These are phyloP conservation scores for Eupelmus urozonus DNA, from an alignment of 2,888 invertebrate species.

Conservation along the genomic window DNA sequence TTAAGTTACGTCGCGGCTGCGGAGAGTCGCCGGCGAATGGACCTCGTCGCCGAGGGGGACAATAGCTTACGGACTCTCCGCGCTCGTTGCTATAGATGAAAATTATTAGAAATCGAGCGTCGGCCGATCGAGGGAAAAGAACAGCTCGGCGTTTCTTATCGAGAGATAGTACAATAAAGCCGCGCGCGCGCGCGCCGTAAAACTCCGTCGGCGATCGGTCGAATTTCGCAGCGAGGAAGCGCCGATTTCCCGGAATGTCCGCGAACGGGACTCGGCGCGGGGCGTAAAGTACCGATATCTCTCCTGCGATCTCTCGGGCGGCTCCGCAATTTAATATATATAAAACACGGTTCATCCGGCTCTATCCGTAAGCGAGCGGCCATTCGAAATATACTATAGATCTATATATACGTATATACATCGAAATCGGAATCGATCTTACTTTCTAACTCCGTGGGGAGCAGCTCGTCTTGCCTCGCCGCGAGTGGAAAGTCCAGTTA, in stretches of 20 bases:
- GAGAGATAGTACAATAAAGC: conserved; percentile 62
- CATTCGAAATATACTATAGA: background rate
- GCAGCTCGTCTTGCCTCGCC: conserved; percentile 44
- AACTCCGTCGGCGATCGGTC: conserved; percentile 27
- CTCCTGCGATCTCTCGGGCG: background rate
- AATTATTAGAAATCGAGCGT: conserved; percentile 59
- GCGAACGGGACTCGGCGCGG: background rate
- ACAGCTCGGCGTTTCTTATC: conserved; percentile 46
- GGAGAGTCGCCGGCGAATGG: conserved; percentile 54
- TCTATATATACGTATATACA: background rate
- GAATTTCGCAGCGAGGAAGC: conserved; percentile 39
- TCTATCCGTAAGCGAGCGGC: background rate
- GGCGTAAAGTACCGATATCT: conserved; percentile 20
- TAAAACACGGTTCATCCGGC: conserved; percentile 9
- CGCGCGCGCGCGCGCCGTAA: conserved; percentile 61
- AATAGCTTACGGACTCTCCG: background rate
- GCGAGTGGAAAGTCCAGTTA: conserved; percentile 59
- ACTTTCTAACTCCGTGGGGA: conserved; percentile 67
- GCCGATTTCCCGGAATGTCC: conserved; percentile 42
- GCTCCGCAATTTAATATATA: conserved; percentile 26
- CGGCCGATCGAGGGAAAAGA: conserved; percentile 57
- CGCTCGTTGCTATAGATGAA: conserved; percentile 26
- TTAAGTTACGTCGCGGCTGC: conserved; percentile 63
- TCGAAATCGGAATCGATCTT: conserved; percentile 63
- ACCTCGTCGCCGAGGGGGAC: conserved; percentile 31